phyloP scores from a whole-genome alignment of 2,888 invertebrate species.

The Hyalella azteca region DNA sequence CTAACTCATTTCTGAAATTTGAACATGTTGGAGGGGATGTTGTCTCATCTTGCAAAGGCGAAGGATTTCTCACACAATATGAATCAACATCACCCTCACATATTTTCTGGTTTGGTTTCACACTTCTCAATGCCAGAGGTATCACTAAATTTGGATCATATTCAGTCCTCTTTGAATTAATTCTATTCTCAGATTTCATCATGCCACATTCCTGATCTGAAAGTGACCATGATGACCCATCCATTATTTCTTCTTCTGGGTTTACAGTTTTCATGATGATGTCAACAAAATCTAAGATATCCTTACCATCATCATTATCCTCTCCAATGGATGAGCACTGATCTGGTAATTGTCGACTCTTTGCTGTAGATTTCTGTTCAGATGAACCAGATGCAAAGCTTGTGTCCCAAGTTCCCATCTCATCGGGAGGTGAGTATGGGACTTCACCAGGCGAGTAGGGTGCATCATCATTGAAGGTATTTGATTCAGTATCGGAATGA shows the following conservation, averaged over 20 bases:
- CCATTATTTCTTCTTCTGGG: neutral
- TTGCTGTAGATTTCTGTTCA: no score
- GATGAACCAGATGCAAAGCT: no score
- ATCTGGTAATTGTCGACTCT: no score
- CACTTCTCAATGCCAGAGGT: neutral
- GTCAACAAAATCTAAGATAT: slow-evolving; percentile 7
- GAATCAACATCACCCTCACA: neutral
- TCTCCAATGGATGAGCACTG: no score
- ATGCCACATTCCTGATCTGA: neutral
- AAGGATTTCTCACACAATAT: slow-evolving; percentile 13
- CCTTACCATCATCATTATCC: neutral
- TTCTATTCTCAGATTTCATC: neutral
- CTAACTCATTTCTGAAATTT: neutral
- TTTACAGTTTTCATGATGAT: slow-evolving; percentile 1
- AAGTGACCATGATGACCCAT: neutral
- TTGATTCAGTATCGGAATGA: neutral
- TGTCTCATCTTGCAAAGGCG: neutral
- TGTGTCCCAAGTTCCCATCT: no score
- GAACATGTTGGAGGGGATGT: neutral
- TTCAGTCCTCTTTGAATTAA: neutral
- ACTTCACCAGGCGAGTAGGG: slow-evolving; percentile 18
- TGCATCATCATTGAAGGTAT: slow-evolving; percentile 1
- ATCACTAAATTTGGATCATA: slow-evolving; percentile 8
- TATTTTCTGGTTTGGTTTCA: neutral
- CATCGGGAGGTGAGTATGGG: neutral